Percentiles rank a stretch among this genome's conserved stretches.
Conservation (phyloP, 23 tunicate species). For the Ascidia mentula region DNA sequence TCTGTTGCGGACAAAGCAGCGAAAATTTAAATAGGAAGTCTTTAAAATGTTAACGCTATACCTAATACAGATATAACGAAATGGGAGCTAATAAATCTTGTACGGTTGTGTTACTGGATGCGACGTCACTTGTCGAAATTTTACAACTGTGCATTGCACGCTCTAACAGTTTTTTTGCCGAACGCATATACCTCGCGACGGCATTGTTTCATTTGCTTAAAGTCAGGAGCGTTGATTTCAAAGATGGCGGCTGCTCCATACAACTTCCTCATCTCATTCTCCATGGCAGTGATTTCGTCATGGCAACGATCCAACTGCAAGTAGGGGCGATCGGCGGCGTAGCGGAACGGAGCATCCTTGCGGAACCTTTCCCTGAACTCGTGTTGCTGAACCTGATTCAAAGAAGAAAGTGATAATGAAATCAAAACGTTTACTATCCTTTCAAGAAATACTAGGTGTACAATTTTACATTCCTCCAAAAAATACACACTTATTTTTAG, state of each 20-base stretch:
- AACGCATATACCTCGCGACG: constrained; percentile 64
- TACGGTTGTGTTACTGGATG: no score
- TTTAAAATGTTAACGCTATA: no score
- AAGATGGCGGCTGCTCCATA: constrained; percentile 88
- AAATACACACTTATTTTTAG: no score
- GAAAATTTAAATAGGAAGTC: not conserved
- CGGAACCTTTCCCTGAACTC: constrained; percentile 91
- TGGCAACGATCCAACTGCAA: constrained; percentile 65
- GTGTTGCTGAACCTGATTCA: constrained; percentile 96
- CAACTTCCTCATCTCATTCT: constrained; percentile 77
- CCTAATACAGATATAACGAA: no score
- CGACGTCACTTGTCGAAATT: not conserved
- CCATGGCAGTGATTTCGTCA: constrained; percentile 75
- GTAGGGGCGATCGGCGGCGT: constrained; percentile 60
- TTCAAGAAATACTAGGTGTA: no score
- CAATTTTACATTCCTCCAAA: no score
- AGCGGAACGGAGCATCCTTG: constrained; percentile 89
- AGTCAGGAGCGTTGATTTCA: constrained; percentile 96
- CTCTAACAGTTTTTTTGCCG: no score
- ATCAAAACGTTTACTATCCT: no score
- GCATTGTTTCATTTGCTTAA: constrained; percentile 97
- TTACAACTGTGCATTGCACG: no score
- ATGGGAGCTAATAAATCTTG: no score
- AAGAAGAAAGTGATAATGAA: no score
- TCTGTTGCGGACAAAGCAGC: not conserved